Base-by-base conservation (phyloP, 2,888 invertebrate species). In the Cheilosia variabilis region DNA sequence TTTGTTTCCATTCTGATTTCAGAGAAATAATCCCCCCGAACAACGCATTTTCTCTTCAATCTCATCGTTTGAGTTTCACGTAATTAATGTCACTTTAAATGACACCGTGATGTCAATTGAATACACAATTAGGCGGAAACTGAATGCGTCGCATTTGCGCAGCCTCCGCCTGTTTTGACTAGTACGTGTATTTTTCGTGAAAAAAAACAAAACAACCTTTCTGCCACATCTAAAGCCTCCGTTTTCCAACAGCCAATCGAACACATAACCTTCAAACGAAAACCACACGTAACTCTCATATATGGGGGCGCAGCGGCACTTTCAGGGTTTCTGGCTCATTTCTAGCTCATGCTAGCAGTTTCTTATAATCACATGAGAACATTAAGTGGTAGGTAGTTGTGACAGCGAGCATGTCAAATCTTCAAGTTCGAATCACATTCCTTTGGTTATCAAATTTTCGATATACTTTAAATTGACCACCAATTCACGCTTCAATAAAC, bases 351-450 rank as follows among this genome's bases (percentile, higher is more conserved):
- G 34, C 10, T 34, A 9, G 34, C 34, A 34, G 34, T 37, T 47
- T 71, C 69, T 57, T 6, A 17, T 31, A 62, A 78, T 71, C 58
- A 60, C 55, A 80, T 80, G 79, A 53, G 75, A 66, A 75, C 71
- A 60, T 47, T 71, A 58, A 50, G 69, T 24, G 69, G 69, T 17
- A 55, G 47, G 4, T 13, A 0, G 13, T 3, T 37, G 13, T 71
- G n/a, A 17, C 27, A 43, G 43, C 55, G 22, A 31, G 3, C 47
- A 4, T 53, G 41, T 62, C 27, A 24, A 52, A 58, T 43, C 19
- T 17, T 53, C 63, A 77, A 82, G 81, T 58, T 82, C 57, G 63
- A 63, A 65, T 58, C 65, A 31, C 52, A 60, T 19, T 43, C 19
- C 57, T 52, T 3, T 27, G 47, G 24, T 43, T 52, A 41, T 62